A percentile compares a stretch with the other conserved stretches of the same genome.
Evolutionary conservation across 2,113 vertebrate species (phyloP).

Genomic region (Desmodus rotundus): DNA sequence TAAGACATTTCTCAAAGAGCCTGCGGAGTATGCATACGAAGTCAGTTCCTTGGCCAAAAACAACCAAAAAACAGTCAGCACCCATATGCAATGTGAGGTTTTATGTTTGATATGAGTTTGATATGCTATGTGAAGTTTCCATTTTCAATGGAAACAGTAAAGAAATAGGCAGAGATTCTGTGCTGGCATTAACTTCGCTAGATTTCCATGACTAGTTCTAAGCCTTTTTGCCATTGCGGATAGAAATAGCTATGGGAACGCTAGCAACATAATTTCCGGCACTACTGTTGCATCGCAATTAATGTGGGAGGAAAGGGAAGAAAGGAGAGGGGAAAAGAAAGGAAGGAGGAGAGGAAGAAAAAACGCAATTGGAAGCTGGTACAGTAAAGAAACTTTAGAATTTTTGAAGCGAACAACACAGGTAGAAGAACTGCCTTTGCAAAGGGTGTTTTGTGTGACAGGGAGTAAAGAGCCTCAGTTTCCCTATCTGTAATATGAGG

Average conservation of each 20-base stretch:
- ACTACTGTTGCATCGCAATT: neutral
- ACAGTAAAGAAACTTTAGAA: neutral
- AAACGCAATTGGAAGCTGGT: neutral
- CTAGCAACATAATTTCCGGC: neutral
- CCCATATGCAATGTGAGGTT: neutral
- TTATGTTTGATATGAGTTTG: neutral
- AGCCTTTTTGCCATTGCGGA: neutral
- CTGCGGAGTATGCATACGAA: neutral
- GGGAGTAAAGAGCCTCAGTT: neutral
- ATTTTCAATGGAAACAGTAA: conserved; percentile 26
- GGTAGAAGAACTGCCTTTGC: neutral
- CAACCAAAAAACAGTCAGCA: neutral
- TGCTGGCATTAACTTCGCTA: neutral
- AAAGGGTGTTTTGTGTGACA: neutral
- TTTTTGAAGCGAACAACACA: neutral
- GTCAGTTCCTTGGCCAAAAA: neutral
- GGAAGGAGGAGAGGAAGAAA: neutral
- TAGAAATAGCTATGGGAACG: neutral
- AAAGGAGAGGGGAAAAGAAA: neutral
- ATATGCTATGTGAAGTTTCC: neutral
- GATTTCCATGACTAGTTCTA: neutral
- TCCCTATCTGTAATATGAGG: neutral
- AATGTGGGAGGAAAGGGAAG: neutral
- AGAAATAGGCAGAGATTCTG: conserved; percentile 13
- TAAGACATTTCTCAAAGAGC: neutral